Conservation (phyloP, 2,113 vertebrate genomes). For the Gavia stellata region DNA sequence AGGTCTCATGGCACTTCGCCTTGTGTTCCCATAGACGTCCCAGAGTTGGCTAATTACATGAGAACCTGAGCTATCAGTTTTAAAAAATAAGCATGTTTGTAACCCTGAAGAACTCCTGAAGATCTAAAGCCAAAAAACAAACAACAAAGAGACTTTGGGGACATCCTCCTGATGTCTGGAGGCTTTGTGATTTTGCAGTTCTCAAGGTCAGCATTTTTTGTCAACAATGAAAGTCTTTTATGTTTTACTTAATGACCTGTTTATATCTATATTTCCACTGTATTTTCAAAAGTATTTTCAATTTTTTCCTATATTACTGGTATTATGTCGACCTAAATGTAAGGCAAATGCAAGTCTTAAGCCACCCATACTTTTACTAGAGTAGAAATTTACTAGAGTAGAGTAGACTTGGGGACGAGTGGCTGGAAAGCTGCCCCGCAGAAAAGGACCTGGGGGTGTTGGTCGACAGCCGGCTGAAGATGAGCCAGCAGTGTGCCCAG, state of each 20-base stretch:
- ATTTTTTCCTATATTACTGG: neutral
- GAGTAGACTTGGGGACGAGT: too few relatives aligned
- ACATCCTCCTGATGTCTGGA: neutral
- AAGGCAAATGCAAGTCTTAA: neutral
- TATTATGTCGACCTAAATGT: neutral
- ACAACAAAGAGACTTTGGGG: neutral
- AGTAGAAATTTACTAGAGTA: too few relatives aligned
- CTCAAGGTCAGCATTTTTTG: neutral
- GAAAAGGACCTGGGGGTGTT: too few relatives aligned
- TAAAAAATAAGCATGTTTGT: neutral
- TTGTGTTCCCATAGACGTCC: neutral
- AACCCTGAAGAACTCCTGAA: neutral
- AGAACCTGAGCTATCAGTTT: neutral
- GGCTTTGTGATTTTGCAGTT: neutral
- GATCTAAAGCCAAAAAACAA: neutral
- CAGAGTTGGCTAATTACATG: neutral
- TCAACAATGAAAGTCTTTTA: neutral
- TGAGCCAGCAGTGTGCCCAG: too few relatives aligned
- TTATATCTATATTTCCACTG: neutral
- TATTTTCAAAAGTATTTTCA: neutral
- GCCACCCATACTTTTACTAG: neutral
- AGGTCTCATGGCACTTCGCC: neutral
- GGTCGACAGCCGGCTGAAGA: too few relatives aligned
- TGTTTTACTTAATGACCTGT: neutral
- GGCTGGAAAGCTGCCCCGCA: too few relatives aligned